Base-by-base conservation (phyloP, 2,113 vertebrate genomes). In the Caranx melampygus region DNA sequence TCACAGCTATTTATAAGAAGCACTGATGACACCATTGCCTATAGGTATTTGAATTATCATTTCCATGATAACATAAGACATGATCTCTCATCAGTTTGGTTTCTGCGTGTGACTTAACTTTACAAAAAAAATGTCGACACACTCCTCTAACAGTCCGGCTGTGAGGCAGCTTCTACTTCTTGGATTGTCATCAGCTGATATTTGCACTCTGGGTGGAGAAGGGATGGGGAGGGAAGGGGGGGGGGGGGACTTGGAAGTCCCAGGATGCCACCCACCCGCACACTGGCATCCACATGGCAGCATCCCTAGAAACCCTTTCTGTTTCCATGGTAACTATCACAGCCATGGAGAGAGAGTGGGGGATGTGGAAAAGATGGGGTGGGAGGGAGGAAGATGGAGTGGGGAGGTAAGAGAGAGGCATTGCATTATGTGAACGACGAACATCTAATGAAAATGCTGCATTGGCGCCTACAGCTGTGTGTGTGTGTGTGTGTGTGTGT, bases 251-350 rank as follows among this genome's bases (percentile, higher is more conserved):
- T 66, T 64, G 64, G 66, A 74, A 72, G 75, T 89, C 79, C 75
- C 81, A 78, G 67, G 64, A 77, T 70, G 79, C 63, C 49, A 75
- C 65, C 75, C 81, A 66, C 78, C 72, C 21, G 72, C 64, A 78
- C 59, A 79, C 70, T 84, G 81, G 72, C 83, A 87, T 81, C 59
- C 52, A 78, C 51, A 78, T 78, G 91, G 81, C 87, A 86, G 86
- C 75, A 87, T 83, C 81, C 61, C 71, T 88, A 77, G 85, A 89
- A 91, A 87, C 82, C 83, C 84, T 85, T 81, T 84, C 88, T 90
- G 94, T 94, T 93, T 79, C 94, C 88, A 94, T 94, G 89, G 93
- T 68, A 91, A 95, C 93, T 66, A 80, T 79, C 71, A 70, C 88
- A 64, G 82, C 80, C 83, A 87, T 33, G 78, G 75, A 79, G 83